Conservation (phyloP, 2,888 invertebrate genomes). For the Prionchulus punctatus region DNA sequence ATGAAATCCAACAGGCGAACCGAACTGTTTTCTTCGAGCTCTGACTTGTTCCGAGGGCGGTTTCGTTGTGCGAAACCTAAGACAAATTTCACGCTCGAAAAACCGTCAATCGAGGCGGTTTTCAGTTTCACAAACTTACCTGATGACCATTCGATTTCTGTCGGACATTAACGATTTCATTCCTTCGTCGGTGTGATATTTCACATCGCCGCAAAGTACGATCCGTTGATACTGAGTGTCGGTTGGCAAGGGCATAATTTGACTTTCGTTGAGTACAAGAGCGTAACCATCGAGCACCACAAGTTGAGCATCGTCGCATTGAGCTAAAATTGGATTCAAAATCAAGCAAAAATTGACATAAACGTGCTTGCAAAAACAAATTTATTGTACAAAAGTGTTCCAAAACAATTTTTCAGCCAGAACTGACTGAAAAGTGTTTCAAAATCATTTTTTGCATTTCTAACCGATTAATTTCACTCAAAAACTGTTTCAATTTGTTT, state of each 20-base stretch:
- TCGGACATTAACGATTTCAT: conserved; percentile 34
- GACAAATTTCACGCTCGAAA: too few relatives aligned
- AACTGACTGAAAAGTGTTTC: too few relatives aligned
- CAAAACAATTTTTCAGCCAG: too few relatives aligned
- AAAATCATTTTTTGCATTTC: too few relatives aligned
- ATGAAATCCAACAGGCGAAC: conserved; percentile 28
- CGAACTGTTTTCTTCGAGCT: conserved; percentile 15
- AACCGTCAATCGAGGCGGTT: too few relatives aligned
- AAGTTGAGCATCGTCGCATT: conserved; percentile 35
- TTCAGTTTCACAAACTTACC: conserved; percentile 18
- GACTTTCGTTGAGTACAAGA: conserved; percentile 13
- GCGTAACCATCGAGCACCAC: conserved; percentile 36
- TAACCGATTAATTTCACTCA: too few relatives aligned
- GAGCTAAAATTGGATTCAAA: conserved; percentile 26
- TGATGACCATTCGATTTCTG: conserved; percentile 33
- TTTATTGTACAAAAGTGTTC: too few relatives aligned
- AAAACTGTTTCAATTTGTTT: too few relatives aligned
- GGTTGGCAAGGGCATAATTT: background rate
- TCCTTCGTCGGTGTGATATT: conserved; percentile 36
- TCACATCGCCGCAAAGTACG: conserved; percentile 35
- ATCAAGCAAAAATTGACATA: too few relatives aligned
- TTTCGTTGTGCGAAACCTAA: conserved; percentile 24
- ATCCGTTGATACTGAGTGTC: conserved; percentile 10
- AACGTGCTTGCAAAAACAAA: too few relatives aligned
- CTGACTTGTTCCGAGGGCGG: conserved; percentile 16